These are phyloP conservation scores for Scomber japonicus DNA, from an alignment of 2,113 vertebrate genomes.

Conservation along the genomic window DNA sequence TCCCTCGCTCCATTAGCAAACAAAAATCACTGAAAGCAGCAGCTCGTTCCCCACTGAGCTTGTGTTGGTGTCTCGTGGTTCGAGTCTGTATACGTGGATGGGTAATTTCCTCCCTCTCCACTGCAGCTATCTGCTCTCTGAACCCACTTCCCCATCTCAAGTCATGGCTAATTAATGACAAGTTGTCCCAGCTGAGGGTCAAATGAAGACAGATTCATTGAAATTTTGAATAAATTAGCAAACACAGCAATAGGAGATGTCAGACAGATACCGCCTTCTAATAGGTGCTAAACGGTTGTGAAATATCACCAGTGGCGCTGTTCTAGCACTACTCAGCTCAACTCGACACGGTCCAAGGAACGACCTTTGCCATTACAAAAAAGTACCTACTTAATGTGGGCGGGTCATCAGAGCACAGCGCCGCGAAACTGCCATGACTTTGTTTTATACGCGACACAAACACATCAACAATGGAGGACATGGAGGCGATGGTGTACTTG, in stretches of 20 bases:
- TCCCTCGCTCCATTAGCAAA: slow-evolving; percentile 10
- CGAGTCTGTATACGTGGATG: neutral
- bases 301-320: neutral
- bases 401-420: too few species aligned
- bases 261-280: slow-evolving; percentile 21
- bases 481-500: too few species aligned
- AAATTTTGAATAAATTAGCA: slow-evolving; percentile 26
- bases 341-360: too few species aligned
- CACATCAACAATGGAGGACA: too few species aligned
- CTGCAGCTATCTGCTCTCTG: slow-evolving; percentile 43
- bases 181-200: slow-evolving; percentile 36
- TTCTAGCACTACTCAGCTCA: too few species aligned
- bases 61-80: slow-evolving; percentile 11
- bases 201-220: slow-evolving; percentile 43
- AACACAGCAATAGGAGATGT: neutral
- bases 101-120: slow-evolving; percentile 24
- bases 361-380: too few species aligned
- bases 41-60: slow-evolving; percentile 8
- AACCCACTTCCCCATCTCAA: slow-evolving; percentile 19
- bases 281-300: slow-evolving; percentile 1
- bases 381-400: too few species aligned
- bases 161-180: slow-evolving; percentile 60
- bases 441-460: too few species aligned
- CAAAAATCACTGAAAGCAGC: slow-evolving; percentile 12
- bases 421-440: too few species aligned